Percentiles rank a stretch among this genome's conserved stretches.
phyloP scores from a whole-genome alignment of 2,113 vertebrate genomes.

The Anolis sagrei region DNA sequence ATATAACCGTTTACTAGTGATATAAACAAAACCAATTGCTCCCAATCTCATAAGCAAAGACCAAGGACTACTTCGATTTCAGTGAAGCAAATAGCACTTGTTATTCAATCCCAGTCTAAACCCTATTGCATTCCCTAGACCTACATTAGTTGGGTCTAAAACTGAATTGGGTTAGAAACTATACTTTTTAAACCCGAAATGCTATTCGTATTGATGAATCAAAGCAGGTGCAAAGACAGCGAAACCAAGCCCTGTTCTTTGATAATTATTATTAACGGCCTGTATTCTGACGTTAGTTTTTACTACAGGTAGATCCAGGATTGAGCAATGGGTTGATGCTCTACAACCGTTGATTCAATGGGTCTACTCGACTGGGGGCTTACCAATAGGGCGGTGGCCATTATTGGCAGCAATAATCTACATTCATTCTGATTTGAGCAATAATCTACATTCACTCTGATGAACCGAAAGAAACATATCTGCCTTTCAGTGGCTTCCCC shows the following conservation, averaged over 20 bases:
- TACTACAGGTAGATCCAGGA: no score
- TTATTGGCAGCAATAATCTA: neutral
- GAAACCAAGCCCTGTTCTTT: slow-evolving; percentile 8
- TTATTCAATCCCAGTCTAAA: no score
- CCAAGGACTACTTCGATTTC: slow-evolving; percentile 2
- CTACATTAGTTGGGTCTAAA: no score
- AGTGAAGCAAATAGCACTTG: no score
- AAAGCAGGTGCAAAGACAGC: slow-evolving; percentile 20
- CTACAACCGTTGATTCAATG: no score
- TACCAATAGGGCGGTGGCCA: no score
- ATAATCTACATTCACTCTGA: neutral
- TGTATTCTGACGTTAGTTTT: no score
- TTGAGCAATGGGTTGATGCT: no score
- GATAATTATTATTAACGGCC: slow-evolving; percentile 13
- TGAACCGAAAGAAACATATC: neutral
- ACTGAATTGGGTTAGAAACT: neutral
- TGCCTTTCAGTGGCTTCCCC: neutral
- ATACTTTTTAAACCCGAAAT: slow-evolving; percentile 34
- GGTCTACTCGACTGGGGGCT: no score
- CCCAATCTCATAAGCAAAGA: slow-evolving; percentile 47
- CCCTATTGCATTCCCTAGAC: no score
- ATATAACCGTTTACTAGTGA: slow-evolving; percentile 28
- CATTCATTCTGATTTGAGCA: slow-evolving; percentile 17
- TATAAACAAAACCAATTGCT: slow-evolving; percentile 31
- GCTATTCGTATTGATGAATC: slow-evolving; percentile 11